These are phyloP conservation scores for Pyxicephalus adspersus DNA, from an alignment of 2,113 vertebrate genomes.

Conservation along the genomic window DNA sequence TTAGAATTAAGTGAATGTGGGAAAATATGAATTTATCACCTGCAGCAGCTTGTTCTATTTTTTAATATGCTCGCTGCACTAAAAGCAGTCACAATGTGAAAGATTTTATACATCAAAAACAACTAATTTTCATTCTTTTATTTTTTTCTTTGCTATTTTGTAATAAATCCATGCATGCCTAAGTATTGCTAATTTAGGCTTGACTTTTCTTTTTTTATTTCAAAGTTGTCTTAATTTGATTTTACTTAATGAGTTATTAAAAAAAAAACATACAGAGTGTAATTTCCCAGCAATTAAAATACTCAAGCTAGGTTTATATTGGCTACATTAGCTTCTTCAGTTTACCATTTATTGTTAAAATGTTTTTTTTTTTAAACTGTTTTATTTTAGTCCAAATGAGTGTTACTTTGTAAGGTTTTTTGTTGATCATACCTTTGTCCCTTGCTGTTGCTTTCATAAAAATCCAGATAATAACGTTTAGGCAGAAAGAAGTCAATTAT, in stretches of 20 bases:
- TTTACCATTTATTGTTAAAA: not conserved
- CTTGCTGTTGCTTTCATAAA: no score
- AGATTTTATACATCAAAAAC: not conserved
- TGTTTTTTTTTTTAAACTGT: no score
- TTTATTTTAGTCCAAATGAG: not conserved
- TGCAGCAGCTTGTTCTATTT: not conserved
- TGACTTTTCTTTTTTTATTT: not conserved
- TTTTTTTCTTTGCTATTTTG: not conserved
- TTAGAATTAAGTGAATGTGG: conserved; percentile 6
- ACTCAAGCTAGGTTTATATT: not conserved
- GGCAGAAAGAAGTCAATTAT: no score
- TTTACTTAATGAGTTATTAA: not conserved
- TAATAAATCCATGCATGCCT: not conserved
- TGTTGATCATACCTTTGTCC: no score
- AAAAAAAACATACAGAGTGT: not conserved
- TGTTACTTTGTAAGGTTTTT: no score
- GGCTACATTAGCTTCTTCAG: not conserved
- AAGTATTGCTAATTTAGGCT: no score
- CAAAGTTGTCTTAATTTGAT: not conserved
- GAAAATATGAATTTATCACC: not conserved
- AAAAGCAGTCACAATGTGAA: not conserved
- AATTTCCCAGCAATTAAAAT: not conserved
- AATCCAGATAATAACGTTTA: no score
- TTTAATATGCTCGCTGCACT: not conserved
- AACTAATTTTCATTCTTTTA: not conserved